Base-by-base conservation (phyloP, 2,113 vertebrate genomes). In the Panthera tigris region DNA sequence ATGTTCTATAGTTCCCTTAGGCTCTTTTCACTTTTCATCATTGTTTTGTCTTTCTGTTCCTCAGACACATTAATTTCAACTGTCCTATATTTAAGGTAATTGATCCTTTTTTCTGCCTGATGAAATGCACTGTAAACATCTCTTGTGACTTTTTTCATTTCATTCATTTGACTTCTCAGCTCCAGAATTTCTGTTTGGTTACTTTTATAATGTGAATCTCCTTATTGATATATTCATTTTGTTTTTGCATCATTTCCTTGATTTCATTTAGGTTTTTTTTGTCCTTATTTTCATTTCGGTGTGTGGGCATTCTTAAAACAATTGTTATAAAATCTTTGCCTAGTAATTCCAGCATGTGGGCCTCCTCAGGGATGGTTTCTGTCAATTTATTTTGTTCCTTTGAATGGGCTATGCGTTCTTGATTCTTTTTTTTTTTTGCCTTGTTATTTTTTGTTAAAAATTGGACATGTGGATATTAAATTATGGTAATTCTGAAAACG, bases 361-460 rank as follows among this genome's bases (percentile, higher is more conserved):
- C 18, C 76, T 91, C 12, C 36, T 79, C 39, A 65, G 33, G 48
- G 48, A 85, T 66, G 23, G 5, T 84, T 89, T 90, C 57, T 55
- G 1, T 84, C 11, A 57, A 39, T 78, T 74, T 85, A 78, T 36
- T 95, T 85, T 85, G n/a, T 91, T 91, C 31, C 36, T 68, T 36
- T 91, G 7, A 79, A 57, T 85, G 19, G 39, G 25, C 23, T 76
- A 18, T 84, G 18, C 6, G 33, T 55, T 84, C 29, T 76, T 29
- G 69, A 27, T 45, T 74, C 10, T 57, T 57, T 57, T 45, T 45
- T 52, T 83, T 82, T 27, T 82, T 74, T 83, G 45, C 21, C 87
- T 85, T 85, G 21, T 50, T 78, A n/a, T 68, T 85, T 89, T 85
- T 68, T 55, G 39, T 91, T 85, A 73, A 85, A 91, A 85, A 61